These are phyloP conservation scores for Actinemys pallida DNA, from an alignment of 2,113 vertebrate genomes.

Conservation along the genomic window DNA sequence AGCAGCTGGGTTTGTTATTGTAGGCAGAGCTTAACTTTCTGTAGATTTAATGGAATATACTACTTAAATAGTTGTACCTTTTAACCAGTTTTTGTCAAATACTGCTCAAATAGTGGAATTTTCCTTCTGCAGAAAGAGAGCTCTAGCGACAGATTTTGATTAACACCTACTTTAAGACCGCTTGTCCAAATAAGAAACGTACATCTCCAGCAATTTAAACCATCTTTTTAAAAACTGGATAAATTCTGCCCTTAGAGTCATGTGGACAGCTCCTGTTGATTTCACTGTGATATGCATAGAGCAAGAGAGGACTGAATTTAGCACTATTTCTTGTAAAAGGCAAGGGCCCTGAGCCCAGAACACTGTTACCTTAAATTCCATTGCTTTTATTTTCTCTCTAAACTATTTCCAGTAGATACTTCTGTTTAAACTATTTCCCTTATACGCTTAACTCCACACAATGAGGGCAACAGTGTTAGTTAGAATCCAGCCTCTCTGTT, in stretches of 20 bases:
- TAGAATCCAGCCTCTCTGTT: not conserved
- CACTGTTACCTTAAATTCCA: not conserved
- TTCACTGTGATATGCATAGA: not conserved
- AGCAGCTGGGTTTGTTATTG: not conserved
- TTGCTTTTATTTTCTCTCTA: not conserved
- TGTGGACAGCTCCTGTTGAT: not conserved
- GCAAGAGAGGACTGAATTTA: not conserved
- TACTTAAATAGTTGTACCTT: not conserved
- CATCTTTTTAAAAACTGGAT: not conserved
- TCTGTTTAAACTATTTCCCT: not conserved
- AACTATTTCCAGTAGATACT: not conserved
- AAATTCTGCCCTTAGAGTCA: not conserved
- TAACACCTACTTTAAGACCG: not conserved
- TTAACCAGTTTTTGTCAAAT: not conserved
- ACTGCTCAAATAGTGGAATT: not conserved
- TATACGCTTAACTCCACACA: not conserved
- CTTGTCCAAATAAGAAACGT: not conserved
- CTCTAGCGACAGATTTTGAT: not conserved
- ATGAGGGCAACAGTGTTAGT: not conserved
- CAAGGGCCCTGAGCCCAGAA: accelerated
- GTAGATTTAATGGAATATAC: not conserved
- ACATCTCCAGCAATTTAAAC: not conserved
- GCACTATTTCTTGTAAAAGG: not conserved
- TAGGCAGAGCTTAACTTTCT: not conserved
- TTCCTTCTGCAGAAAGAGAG: not conserved